Evolutionary conservation across 2,888 invertebrate species (phyloP).

Genomic region (Andrena bicolor): DNA sequence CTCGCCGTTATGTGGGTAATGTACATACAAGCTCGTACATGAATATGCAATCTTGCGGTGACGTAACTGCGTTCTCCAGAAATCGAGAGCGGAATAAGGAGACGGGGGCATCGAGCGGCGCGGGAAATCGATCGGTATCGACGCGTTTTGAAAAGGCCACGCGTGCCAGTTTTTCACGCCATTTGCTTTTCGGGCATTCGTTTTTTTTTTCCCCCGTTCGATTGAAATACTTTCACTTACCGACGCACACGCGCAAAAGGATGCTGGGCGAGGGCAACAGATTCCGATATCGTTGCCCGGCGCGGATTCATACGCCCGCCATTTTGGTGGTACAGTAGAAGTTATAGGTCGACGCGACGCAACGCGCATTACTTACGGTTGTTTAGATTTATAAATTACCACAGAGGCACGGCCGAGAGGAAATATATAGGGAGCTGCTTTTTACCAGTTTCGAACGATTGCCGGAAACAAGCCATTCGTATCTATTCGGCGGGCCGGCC

Average conservation of each 20-base stretch:
- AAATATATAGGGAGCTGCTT: slow-evolving; percentile 27
- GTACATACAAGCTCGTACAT: slow-evolving; percentile 44
- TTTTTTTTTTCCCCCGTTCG: slow-evolving; percentile 14
- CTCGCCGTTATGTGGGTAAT: slow-evolving; percentile 47
- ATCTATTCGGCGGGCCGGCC: slow-evolving; percentile 37
- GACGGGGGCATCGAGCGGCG: neutral
- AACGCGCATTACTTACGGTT: slow-evolving; percentile 49
- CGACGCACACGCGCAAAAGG: neutral
- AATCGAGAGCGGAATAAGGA: slow-evolving; percentile 48
- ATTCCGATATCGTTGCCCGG: neutral
- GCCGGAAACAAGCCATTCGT: slow-evolving; percentile 45
- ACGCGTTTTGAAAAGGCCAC: slow-evolving; percentile 11
- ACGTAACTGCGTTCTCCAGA: slow-evolving; percentile 40
- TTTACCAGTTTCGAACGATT: slow-evolving; percentile 41
- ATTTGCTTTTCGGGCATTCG: slow-evolving; percentile 8
- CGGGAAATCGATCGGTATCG: neutral
- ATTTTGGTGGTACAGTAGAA: slow-evolving; percentile 31
- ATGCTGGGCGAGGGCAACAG: slow-evolving; percentile 22
- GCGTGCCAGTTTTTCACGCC: neutral
- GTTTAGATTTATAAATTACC: slow-evolving; percentile 59
- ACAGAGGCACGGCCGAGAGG: neutral
- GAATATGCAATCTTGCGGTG: slow-evolving; percentile 60
- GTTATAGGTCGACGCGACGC: slow-evolving; percentile 6
- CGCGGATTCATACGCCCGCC: slow-evolving; percentile 28
- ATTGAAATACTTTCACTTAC: slow-evolving; percentile 53